These are phyloP conservation scores for Lomographa bimaculata DNA, from an alignment of 2,888 invertebrate species.

Conservation along the genomic window DNA sequence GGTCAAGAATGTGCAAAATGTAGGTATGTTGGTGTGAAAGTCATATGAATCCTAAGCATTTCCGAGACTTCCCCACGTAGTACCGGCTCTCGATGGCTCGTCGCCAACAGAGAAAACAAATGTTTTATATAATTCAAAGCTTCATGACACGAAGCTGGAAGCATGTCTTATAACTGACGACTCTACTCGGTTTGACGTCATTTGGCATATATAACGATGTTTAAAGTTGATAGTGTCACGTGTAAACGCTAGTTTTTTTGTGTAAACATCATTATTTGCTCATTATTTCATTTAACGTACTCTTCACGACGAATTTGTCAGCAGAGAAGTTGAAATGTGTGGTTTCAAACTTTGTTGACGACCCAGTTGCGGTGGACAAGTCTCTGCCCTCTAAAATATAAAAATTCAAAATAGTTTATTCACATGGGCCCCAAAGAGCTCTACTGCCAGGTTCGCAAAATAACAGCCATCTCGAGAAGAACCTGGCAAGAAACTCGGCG, in stretches of 20 bases:
- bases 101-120: conserved; percentile 16
- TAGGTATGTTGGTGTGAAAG: background rate
- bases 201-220: conserved; percentile 19
- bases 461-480: no score
- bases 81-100: conserved; percentile 9
- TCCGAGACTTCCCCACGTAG: conserved; percentile 6
- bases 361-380: no score
- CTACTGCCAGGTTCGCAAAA: no score
- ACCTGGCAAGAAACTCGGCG: no score
- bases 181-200: conserved; percentile 17
- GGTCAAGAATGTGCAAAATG: background rate
- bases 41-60: conserved; percentile 1
- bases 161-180: conserved; percentile 15
- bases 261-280: conserved; percentile 15
- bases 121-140: conserved; percentile 21
- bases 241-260: conserved; percentile 9
- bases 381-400: no score
- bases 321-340: no score
- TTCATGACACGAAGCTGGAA: conserved; percentile 14
- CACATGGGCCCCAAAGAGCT: no score
- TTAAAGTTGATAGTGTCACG: conserved; percentile 14
- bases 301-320: no score
- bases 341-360: no score
- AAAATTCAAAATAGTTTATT: no score
- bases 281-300: conserved; percentile 12